Evolutionary conservation across 2,888 invertebrate species (phyloP).

Genomic region (Caenorhabditis japonica): DNA sequence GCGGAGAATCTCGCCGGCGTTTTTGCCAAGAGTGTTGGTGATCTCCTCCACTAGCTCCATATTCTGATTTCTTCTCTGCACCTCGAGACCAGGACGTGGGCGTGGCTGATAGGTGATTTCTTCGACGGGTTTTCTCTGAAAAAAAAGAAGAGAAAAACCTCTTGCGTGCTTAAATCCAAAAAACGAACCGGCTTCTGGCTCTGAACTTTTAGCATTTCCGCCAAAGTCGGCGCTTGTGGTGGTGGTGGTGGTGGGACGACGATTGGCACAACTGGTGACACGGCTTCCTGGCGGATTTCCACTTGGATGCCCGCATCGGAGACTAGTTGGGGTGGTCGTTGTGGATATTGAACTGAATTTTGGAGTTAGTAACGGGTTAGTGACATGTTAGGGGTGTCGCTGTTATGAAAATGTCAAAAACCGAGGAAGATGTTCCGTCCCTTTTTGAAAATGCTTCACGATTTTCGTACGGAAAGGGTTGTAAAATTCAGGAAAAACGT

Average conservation of each 20-base stretch:
- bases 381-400: too few species aligned
- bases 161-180: too few species aligned
- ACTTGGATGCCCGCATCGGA: slow-evolving; percentile 62
- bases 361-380: neutral
- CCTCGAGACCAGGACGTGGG: slow-evolving; percentile 17
- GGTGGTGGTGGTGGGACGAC: slow-evolving; percentile 35
- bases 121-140: slow-evolving; percentile 2
- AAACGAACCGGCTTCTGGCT: slow-evolving; percentile 14
- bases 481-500: too few species aligned
- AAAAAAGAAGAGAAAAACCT: too few species aligned
- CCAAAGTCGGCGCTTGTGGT: slow-evolving; percentile 26
- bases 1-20: slow-evolving; percentile 33
- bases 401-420: too few species aligned
- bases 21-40: slow-evolving; percentile 28
- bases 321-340: slow-evolving; percentile 24
- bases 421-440: too few species aligned
- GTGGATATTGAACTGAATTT: slow-evolving; percentile 10
- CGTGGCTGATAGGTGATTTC: slow-evolving; percentile 27
- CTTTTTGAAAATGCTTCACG: too few species aligned
- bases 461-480: too few species aligned
- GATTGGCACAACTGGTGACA: slow-evolving; percentile 18
- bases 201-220: slow-evolving; percentile 39
- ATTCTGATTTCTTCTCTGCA: slow-evolving; percentile 22
- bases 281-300: slow-evolving; percentile 24
- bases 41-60: slow-evolving; percentile 32